Evolutionary conservation across 1,140 invertebrate species (phyloP).

Genomic region (Ctenoplectra terminalis): DNA sequence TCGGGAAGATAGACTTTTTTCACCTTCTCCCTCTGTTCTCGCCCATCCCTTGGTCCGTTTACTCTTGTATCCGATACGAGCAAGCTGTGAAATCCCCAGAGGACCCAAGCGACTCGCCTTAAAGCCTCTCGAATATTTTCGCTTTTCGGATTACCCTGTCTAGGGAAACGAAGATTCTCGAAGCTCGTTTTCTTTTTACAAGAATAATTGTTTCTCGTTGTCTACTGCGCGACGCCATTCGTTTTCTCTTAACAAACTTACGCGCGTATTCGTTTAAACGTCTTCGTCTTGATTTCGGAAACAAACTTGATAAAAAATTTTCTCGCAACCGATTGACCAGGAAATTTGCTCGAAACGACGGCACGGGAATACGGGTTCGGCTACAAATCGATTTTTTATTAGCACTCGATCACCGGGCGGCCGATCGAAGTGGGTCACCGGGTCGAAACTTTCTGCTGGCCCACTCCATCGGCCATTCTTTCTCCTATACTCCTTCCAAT

Average conservation of each 20-base stretch:
- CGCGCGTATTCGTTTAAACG: too few relatives aligned
- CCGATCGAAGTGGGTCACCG: conserved; percentile 41
- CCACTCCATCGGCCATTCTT: conserved; percentile 12
- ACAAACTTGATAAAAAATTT: background rate
- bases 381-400: conserved; percentile 63
- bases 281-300: background rate
- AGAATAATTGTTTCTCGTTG: background rate
- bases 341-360: conserved; percentile 8
- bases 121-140: conserved; percentile 28
- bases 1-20: conserved; percentile 59
- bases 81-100: conserved; percentile 4
- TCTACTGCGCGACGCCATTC: background rate
- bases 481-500: conserved; percentile 2
- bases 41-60: background rate
- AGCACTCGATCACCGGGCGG: conserved; percentile 45
- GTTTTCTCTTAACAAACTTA: too few relatives aligned
- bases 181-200: background rate
- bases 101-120: background rate
- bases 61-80: background rate
- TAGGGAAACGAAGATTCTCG: background rate
- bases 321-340: background rate
- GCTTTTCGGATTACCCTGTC: background rate
- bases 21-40: background rate
- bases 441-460: conserved; percentile 50
- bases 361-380: conserved; percentile 24